Percentiles rank a stretch among this genome's conserved stretches.
Evolutionary conservation across 1,140 invertebrate genomes (phyloP).

Genomic region (Drosophila bipectinata): DNA sequence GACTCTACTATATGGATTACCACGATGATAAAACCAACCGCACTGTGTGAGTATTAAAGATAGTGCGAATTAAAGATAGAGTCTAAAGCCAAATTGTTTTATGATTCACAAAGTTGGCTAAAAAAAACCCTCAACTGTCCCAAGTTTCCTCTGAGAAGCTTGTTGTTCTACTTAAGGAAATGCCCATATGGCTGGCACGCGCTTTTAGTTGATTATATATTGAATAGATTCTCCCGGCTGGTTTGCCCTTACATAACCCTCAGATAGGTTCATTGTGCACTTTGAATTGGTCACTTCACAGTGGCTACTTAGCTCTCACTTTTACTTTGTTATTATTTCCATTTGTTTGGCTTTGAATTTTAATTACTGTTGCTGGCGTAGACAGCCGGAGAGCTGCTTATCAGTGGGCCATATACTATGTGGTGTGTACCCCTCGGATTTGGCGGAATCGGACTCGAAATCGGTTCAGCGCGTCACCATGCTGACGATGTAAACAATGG

Average conservation of each 20-base stretch:
- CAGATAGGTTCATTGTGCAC: constrained; percentile 14
- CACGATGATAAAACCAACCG: constrained; percentile 48
- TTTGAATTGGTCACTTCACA: constrained; percentile 14
- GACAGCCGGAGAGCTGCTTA: constrained; percentile 21
- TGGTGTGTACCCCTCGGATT: constrained; percentile 8
- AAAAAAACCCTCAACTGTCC: not conserved
- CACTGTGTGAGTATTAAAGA: constrained; percentile 61
- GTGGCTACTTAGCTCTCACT: constrained; percentile 34
- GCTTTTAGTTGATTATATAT: constrained; percentile 8
- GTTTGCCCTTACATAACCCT: constrained; percentile 22
- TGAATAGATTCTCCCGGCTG: not conserved
- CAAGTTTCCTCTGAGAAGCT: not conserved
- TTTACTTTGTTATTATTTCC: constrained; percentile 41
- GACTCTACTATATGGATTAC: constrained; percentile 88
- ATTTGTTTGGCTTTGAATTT: constrained; percentile 40
- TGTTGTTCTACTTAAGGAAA: not conserved
- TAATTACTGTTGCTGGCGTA: constrained; percentile 44
- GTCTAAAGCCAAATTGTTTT: not conserved
- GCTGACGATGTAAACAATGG: constrained; percentile 61
- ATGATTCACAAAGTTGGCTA: not conserved
- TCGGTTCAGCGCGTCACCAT: constrained; percentile 34
- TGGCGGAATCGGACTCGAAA: constrained; percentile 1
- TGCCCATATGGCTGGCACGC: constrained; percentile 18
- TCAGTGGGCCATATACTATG: constrained; percentile 12
- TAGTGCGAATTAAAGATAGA: not conserved